Evolutionary conservation across 2,797 vertebrate species (phyloP).

Genomic region (Mallotus villosus): DNA sequence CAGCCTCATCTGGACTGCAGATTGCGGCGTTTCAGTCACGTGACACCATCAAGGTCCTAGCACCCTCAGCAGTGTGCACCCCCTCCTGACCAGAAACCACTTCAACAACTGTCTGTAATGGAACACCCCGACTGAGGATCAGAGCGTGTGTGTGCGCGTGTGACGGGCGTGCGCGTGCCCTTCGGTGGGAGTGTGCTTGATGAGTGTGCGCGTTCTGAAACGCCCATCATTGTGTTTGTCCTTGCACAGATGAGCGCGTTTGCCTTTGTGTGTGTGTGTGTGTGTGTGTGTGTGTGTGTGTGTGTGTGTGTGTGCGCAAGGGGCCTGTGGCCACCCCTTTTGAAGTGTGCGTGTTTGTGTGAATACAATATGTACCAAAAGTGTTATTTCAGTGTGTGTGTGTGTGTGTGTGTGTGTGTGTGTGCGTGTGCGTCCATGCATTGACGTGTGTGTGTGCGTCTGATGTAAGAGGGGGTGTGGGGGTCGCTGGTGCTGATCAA

Average conservation of each 20-base stretch:
- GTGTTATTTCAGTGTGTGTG: not conserved
- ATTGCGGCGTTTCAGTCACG: conserved; percentile 42
- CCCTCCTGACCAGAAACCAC: conserved; percentile 27
- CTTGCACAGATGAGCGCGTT: conserved; percentile 24
- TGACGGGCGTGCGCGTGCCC: too few relatives aligned
- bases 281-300: conserved; percentile 10
- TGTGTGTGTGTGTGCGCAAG: too few relatives aligned
- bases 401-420: too few relatives aligned
- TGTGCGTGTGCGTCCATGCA: too few relatives aligned
- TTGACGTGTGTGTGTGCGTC: too few relatives aligned
- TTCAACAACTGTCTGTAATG: conserved; percentile 38
- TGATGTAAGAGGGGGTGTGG: not conserved
- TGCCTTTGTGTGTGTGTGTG: not conserved
- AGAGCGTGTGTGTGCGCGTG: not conserved
- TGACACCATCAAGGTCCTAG: conserved; percentile 36
- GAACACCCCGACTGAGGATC: conserved; percentile 24
- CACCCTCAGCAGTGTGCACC: conserved; percentile 11
- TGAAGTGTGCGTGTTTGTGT: too few relatives aligned
- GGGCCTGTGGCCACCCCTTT: too few relatives aligned
- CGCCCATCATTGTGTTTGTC: conserved; percentile 12
- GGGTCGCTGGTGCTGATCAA: conserved; percentile 49
- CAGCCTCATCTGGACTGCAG: conserved; percentile 56
- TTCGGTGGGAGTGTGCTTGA: not conserved
- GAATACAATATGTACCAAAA: too few relatives aligned
- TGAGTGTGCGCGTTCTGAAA: not conserved